phyloP scores from a whole-genome alignment of 2,797 vertebrate species.

The Heteromormyrus szaboi region DNA sequence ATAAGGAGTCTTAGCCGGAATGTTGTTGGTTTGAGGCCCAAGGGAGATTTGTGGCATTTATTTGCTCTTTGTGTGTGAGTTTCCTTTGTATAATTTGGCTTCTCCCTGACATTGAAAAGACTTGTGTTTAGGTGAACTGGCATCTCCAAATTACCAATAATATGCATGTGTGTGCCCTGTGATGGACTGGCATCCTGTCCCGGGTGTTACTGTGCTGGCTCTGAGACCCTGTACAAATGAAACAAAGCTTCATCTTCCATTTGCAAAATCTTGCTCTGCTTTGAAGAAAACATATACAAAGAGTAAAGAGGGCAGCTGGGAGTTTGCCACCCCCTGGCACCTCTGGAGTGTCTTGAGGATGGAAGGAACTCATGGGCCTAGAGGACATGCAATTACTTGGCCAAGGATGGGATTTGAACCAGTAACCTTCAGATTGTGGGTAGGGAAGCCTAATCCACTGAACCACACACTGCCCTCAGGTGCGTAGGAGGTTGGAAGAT shows the following conservation, averaged over 20 bases:
- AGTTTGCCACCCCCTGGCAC: background rate
- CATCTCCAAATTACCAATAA: background rate
- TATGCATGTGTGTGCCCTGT: background rate
- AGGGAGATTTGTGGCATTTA: background rate
- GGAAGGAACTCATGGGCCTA: background rate
- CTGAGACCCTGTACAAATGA: background rate
- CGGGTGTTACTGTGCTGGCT: background rate
- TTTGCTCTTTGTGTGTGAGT: background rate
- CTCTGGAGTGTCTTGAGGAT: background rate
- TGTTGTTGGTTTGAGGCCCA: background rate
- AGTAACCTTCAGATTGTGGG: background rate
- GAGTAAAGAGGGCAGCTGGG: background rate
- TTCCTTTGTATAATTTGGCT: background rate
- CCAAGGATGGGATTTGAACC: background rate
- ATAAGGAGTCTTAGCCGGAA: background rate
- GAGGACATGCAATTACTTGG: background rate
- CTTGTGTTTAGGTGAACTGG: background rate
- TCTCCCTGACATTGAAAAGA: background rate
- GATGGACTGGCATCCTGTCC: background rate
- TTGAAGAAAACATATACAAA: background rate
- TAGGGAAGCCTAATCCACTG: background rate
- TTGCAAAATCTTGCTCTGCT: background rate
- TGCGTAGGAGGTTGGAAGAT: background rate
- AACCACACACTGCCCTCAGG: background rate
- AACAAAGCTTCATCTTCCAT: background rate